Evolutionary conservation across 30 jellyfish, hydroid and myxozoan species (phyloP), one percentile per base, ranked within the genome.

Genomic region (Chrysaora quinquecirrha): DNA sequence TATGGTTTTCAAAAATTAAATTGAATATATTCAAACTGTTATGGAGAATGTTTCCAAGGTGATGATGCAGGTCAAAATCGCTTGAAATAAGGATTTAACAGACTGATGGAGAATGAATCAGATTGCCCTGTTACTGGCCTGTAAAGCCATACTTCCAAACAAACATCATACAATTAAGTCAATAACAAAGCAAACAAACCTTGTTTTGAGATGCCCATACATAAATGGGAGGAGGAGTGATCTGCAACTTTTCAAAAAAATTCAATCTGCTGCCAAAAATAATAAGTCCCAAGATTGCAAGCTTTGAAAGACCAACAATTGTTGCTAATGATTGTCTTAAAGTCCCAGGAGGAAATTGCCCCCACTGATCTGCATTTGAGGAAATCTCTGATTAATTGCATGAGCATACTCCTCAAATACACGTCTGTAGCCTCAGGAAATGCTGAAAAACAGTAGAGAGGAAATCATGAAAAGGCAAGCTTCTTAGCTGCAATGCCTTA

Each of bases 351-450:
- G 99, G 99, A 61, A 95, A 65, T 95, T 95, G 22, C 91, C 91
- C 32, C 97, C 99, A 25, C 91, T 83, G 60, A 95, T 95, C 52
- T 96, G 94, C 73, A 95, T 78, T 84, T 95, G 99, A 95, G 99
- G 99, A 95, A 83, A 95, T 79, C 96, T 88, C 96, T 84, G 97
- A 21, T 85, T 88, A 18, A 95, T 75, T 23, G 73, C 91, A 49
- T 80, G 82, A 64, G 99, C 99, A 76, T 95, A 95, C 63, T 95
- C 99, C 99, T 95, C 99, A 88, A 95, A 95, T 80, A 89, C 99
- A 62, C 96, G 89, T 38, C 87, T 70, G 97, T 95, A 95, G 58
- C 99, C 99, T 95, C 99, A 95, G 96, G 98, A 96, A 72, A 88
- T 88, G 72, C 99, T 95, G 62, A 43, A 87, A 75, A 38, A 14